These are phyloP conservation scores for Resseliella maxima DNA, from an alignment of 2,888 invertebrate genomes.

Conservation along the genomic window DNA sequence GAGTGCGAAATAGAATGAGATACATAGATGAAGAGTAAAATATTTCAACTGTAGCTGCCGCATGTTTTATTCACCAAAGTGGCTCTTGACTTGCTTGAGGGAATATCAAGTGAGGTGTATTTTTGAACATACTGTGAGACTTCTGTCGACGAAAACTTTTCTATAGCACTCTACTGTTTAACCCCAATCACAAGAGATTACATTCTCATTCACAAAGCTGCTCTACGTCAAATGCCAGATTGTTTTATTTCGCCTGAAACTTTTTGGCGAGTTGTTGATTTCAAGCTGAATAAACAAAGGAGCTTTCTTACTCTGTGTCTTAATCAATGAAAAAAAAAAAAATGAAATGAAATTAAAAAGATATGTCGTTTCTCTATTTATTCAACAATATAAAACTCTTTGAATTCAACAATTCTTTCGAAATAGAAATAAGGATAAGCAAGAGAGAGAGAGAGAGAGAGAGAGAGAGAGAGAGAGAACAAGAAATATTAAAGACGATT, in stretches of 20 bases:
- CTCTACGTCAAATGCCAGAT: background rate
- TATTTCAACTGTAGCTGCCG: background rate
- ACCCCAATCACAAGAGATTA: slow-evolving; percentile 41
- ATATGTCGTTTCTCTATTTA: background rate
- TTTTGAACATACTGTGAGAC: background rate
- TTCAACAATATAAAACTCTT: background rate
- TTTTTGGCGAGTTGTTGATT: slow-evolving; percentile 5
- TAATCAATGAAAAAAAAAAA: too few relatives aligned
- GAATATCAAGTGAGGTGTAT: background rate
- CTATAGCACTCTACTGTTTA: background rate
- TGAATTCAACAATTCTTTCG: background rate
- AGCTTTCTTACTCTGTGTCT: background rate
- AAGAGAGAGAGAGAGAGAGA: too few relatives aligned
- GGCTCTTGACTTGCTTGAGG: background rate
- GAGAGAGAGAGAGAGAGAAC: too few relatives aligned
- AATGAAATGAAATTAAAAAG: background rate
- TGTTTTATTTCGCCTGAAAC: background rate
- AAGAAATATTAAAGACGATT: too few relatives aligned
- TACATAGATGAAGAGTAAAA: too few relatives aligned
- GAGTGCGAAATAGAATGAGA: too few relatives aligned
- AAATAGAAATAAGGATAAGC: too few relatives aligned
- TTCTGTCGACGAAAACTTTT: background rate
- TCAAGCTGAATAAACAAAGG: background rate
- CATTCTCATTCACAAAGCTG: background rate
- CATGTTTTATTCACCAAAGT: background rate